Evolutionary conservation across 1,140 invertebrate genomes (phyloP), one percentile per base, ranked within the genome.

Genomic region (Steinernema feltiae): DNA sequence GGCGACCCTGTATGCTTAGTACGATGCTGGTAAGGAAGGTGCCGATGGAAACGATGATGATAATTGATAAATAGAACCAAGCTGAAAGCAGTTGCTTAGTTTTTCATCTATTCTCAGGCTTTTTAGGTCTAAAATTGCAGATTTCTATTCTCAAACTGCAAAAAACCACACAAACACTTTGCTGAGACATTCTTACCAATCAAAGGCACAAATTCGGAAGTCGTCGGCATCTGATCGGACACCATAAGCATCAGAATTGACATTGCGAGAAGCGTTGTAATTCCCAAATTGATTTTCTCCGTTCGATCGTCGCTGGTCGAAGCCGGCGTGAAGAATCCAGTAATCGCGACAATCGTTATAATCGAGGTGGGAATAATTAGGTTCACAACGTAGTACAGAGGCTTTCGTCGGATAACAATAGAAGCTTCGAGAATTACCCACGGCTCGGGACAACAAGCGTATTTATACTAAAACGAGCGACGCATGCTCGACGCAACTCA

Each of bases 161-260:
- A 17, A 74, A 32, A 48, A 76, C 21, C 0, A 53, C 1, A 12
- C 71, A 24, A 17, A 18, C 21, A 24, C 21, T 7, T 41, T 41
- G 18, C 7, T 41, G 35, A 41, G 7, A 31, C 7, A 17, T 27
- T 76, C 63, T 31, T 41, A 69, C 80, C 82, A 30, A 85, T 85
- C 35, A 85, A 77, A 29, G 84, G 84, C 17, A 85, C 83, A 76
- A 85, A 85, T 70, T 85, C 85, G 15, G 78, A 81, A 17, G 84
- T 85, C 17, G 84, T 85, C 3, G 84, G 84, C 85, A 85, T 85
- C 72, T 85, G 83, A 75, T 85, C 84, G 32, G 76, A 80, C 1
- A 85, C 79, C 84, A 85, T 85, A 27, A 85, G 48, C 85, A 85
- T 85, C 73, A 85, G 73, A 71, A 85, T 85, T 31, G 76, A 79